A percentile compares a stretch with the other conserved stretches of the same genome.
Conservation (phyloP, 1,140 invertebrate species). For the Uloborus diversus region DNA sequence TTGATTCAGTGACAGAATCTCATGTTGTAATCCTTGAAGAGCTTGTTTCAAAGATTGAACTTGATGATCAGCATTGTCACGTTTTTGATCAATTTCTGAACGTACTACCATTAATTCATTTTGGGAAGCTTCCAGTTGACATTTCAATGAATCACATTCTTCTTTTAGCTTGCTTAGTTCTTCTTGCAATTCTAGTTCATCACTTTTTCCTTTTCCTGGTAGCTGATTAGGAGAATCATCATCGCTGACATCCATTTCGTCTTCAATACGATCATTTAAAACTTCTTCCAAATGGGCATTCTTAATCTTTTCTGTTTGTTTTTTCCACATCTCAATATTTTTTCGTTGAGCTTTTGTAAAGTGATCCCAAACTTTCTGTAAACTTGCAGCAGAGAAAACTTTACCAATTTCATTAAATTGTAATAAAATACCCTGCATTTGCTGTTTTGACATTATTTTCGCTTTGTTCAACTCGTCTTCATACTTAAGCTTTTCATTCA, state of each 20-base stretch:
- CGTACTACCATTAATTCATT: conserved; percentile 81
- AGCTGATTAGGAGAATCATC: too few species aligned
- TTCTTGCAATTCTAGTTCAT: neutral
- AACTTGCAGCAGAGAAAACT: conserved; percentile 90
- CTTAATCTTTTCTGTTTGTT: conserved; percentile 81
- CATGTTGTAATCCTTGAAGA: conserved; percentile 81
- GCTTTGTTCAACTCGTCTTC: conserved; percentile 86
- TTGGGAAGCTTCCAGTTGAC: conserved; percentile 92
- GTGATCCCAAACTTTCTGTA: conserved; percentile 99
- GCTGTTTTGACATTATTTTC: conserved; percentile 79
- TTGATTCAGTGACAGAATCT: conserved; percentile 73
- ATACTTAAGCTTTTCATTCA: conserved; percentile 82
- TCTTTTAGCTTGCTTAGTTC: conserved; percentile 69
- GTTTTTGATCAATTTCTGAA: conserved; percentile 73
- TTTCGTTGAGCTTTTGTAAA: conserved; percentile 98
- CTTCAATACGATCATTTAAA: conserved; percentile 75
- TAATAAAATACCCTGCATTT: conserved; percentile 80
- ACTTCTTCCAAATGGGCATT: conserved; percentile 78
- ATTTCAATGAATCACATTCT: conserved; percentile 89
- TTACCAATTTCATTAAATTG: conserved; percentile 97
- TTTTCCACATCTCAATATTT: conserved; percentile 96
- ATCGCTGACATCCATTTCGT: conserved; percentile 85
- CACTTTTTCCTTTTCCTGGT: neutral
- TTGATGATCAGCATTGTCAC: conserved; percentile 77
- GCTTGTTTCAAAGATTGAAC: conserved; percentile 79